phyloP scores from a whole-genome alignment of 1,140 invertebrate genomes.

The Drosophila funebris region DNA sequence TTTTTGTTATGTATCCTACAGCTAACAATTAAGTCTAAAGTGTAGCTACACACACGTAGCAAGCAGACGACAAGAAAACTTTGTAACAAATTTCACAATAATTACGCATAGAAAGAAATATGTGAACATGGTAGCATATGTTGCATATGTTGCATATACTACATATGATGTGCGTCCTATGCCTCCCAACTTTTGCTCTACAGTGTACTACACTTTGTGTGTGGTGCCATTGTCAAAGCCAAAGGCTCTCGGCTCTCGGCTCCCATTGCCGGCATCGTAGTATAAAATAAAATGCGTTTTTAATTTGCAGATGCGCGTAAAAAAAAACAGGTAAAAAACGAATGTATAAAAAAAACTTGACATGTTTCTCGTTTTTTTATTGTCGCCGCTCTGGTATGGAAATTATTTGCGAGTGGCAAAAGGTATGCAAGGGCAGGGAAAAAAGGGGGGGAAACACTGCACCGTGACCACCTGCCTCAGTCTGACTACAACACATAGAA shows the following conservation, averaged over 20 bases:
- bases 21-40: slow-evolving; percentile 79
- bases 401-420: slow-evolving; percentile 76
- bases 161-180: no score
- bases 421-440: slow-evolving; percentile 47
- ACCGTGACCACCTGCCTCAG: slow-evolving; percentile 59
- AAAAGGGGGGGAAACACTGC: not conserved
- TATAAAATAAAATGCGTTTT: slow-evolving; percentile 82
- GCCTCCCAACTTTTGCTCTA: slow-evolving; percentile 29
- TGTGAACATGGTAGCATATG: slow-evolving; percentile 36
- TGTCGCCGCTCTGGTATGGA: slow-evolving; percentile 71
- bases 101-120: slow-evolving; percentile 48
- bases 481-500: slow-evolving; percentile 16
- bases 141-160: slow-evolving; percentile 1
- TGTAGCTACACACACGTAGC: slow-evolving; percentile 50
- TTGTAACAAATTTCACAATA: slow-evolving; percentile 58
- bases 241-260: no score
- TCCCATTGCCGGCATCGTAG: slow-evolving; percentile 18
- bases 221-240: slow-evolving; percentile 69
- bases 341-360: slow-evolving; percentile 40
- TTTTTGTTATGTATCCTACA: slow-evolving; percentile 66
- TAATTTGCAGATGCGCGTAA: slow-evolving; percentile 79
- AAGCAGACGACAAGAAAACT: slow-evolving; percentile 53
- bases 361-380: slow-evolving; percentile 73
- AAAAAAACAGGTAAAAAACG: slow-evolving; percentile 21
- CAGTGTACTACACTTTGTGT: slow-evolving; percentile 3